Percentiles rank a stretch among this genome's conserved stretches.
Conservation (phyloP, 2,797 vertebrate species). For the Acestrorhynchus altus region DNA sequence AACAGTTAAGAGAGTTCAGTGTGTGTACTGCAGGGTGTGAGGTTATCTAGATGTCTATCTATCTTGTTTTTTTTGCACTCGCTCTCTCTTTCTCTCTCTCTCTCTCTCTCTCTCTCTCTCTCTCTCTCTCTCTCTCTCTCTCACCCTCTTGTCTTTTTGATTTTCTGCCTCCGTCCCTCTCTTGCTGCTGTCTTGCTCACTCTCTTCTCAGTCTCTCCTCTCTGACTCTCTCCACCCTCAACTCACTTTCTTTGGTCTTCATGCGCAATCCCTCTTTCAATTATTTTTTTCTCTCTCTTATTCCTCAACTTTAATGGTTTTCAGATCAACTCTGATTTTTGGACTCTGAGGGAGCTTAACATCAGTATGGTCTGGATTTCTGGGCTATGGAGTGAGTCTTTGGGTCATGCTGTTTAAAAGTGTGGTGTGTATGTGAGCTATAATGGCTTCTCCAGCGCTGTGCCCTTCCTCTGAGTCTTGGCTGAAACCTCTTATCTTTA, state of each 20-base stretch:
- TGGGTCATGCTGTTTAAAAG: slow-evolving; percentile 61
- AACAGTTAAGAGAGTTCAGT: slow-evolving; percentile 18
- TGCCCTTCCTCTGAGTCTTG: slow-evolving; percentile 59
- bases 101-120: neutral
- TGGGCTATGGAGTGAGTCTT: slow-evolving; percentile 47
- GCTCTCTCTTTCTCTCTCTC: neutral
- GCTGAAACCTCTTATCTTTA: slow-evolving; percentile 63
- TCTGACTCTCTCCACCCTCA: neutral
- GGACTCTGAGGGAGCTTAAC: neutral
- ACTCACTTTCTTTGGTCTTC: neutral
- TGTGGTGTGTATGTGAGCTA: slow-evolving; percentile 60
- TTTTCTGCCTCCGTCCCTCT: neutral
- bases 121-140: neutral
- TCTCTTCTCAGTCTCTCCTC: neutral
- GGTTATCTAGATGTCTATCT: neutral
- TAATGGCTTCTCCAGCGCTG: slow-evolving; percentile 74
- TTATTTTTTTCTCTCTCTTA: too few relatives aligned
- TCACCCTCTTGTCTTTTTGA: neutral
- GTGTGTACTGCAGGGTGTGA: neutral
- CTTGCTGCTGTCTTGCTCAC: neutral
- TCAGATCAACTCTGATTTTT: neutral
- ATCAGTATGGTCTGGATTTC: slow-evolving; percentile 2
- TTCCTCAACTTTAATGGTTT: neutral
- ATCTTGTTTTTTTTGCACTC: neutral
- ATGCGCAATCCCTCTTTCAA: too few relatives aligned